Evolutionary conservation across 2,888 invertebrate genomes (phyloP), one percentile per base, ranked within the genome.

Genomic region (Argyra leucocephala): DNA sequence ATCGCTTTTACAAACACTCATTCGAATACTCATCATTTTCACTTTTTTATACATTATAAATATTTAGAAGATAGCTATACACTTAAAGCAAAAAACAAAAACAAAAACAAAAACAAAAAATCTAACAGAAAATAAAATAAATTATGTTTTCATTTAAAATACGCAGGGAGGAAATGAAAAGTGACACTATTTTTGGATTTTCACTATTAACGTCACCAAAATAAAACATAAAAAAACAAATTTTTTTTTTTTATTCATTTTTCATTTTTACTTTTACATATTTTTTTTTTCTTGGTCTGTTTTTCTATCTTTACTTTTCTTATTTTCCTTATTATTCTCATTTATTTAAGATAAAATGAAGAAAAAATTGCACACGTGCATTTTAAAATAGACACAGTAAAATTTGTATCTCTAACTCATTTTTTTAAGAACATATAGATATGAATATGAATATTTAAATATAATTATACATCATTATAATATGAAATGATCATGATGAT

Each of bases 121-220:
- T 12, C 1, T 18, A 12, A 48, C 9, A 48, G 5, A 1, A 37
- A 3, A 37, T 3, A 48, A 48, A 48, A 48, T 48, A 48, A 48
- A 48, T 48, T 48, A 48, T 48, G 48, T 48, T 48, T 48, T 48
- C 2, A 48, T 48, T 48, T 48, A 6, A 31, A 48, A 48, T 48
- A 48, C 48, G 48, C 48, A 48, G 48, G n/a, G 48, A 48, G 48
- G 48, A 48, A 48, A 48, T 48, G 48, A 18, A 48, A 48, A 48
- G 48, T 48, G 48, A 48, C 48, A 48, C 48, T 48, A 48, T 48
- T 48, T 48, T 48, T 48, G 18, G 15, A 48, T 48, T 48, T 48
- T 48, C 48, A 48, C 48, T 48, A 48, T 48, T 48, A 48, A 48
- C 15, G 18, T 48, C 48, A 48, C 48, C 2, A n/a, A 48, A 48